Conservation (phyloP, 2,888 invertebrate genomes). For the Steinernema hermaphroditum region DNA sequence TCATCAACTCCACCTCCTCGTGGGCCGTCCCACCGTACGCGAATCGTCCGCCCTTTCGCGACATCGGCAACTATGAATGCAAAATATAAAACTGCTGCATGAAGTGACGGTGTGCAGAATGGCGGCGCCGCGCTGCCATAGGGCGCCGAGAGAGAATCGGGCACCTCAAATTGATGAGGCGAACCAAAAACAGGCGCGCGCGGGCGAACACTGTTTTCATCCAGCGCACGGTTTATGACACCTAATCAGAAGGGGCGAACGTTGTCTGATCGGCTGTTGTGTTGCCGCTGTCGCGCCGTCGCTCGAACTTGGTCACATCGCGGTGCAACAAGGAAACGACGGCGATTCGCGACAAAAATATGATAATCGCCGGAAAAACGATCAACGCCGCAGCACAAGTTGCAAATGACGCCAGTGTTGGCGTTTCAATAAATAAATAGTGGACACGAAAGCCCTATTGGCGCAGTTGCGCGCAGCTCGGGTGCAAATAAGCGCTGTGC, state of each 20-base stretch:
- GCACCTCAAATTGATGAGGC: conserved; percentile 29
- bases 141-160: background rate
- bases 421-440: conserved; percentile 30
- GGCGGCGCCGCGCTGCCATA: background rate
- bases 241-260: conserved; percentile 28
- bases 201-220: conserved; percentile 9
- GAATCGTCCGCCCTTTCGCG: conserved; percentile 11
- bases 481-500: conserved; percentile 16
- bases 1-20: conserved; percentile 22
- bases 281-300: conserved; percentile 1
- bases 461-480: background rate
- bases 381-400: background rate
- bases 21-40: conserved; percentile 20
- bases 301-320: conserved; percentile 18
- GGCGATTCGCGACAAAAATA: background rate
- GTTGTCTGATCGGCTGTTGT: conserved; percentile 29
- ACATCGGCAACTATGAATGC: background rate
- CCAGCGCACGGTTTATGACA: conserved; percentile 23
- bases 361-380: conserved; percentile 8
- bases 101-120: background rate
- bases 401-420: background rate
- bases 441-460: background rate
- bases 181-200: conserved; percentile 22
- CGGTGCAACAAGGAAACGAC: background rate
- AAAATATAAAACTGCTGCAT: conserved; percentile 7